Conservation (phyloP, 2,888 invertebrate species). For the Drosophila borealis region DNA sequence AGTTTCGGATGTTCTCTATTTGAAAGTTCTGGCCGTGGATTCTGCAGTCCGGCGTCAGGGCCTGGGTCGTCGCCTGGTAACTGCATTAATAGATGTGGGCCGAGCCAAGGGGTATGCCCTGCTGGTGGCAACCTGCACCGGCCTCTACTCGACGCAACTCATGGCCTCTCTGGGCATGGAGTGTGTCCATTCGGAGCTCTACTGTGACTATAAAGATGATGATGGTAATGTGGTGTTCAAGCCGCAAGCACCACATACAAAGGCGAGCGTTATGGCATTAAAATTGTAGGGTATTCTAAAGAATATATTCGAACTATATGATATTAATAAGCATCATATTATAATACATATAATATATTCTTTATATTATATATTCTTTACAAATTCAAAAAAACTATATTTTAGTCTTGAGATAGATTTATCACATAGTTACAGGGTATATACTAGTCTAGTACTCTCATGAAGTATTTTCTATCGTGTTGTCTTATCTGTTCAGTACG, state of each 20-base stretch:
- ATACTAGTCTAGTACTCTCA: not conserved
- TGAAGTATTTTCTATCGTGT: not conserved
- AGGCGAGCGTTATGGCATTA: constrained; percentile 28
- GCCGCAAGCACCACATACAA: constrained; percentile 63
- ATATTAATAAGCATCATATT: too few relatives aligned
- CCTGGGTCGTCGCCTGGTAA: constrained; percentile 65
- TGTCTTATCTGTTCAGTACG: constrained; percentile 2
- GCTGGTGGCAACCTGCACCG: constrained; percentile 69
- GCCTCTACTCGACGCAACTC: constrained; percentile 65
- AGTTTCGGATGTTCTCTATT: constrained; percentile 51
- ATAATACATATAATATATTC: too few relatives aligned
- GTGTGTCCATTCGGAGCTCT: constrained; percentile 51
- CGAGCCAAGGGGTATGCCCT: constrained; percentile 58
- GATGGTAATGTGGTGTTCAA: constrained; percentile 55
- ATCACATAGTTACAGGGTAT: not conserved
- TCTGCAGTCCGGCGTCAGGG: constrained; percentile 51
- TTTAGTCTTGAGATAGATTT: too few relatives aligned
- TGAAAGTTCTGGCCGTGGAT: constrained; percentile 57
- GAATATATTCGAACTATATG: too few relatives aligned
- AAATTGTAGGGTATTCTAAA: constrained; percentile 4
- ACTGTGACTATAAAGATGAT: constrained; percentile 62
- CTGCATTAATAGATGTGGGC: constrained; percentile 61
- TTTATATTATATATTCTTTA: too few relatives aligned
- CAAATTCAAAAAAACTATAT: too few relatives aligned
- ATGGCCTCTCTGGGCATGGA: constrained; percentile 65